Evolutionary conservation across 1,140 invertebrate species (phyloP), one percentile per base, ranked within the genome.

Genomic region (Leptestheria dahalacensis): DNA sequence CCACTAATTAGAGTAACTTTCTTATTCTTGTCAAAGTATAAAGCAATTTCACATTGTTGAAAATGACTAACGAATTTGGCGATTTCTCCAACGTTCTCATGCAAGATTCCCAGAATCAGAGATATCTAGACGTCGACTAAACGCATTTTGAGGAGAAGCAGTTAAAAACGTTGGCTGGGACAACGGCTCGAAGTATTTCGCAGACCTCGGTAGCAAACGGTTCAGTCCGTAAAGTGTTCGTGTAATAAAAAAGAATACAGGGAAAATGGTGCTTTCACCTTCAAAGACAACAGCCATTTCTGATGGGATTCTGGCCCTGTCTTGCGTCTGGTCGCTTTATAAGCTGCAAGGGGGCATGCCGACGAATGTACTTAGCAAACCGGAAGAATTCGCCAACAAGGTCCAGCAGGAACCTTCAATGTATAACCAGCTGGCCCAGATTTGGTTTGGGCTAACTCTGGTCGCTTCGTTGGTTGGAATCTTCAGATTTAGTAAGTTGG

Each of bases 401-500:
- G 41, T 49, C 6, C 53, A 41, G 33, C 26, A 41, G 11, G 20
- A 26, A 3, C 53, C 53, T 46, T 56, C 53, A 20, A 56, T 28
- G 53, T 53, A 33, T 49, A 29, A 52, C 20, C 26, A 55, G 3
- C 52, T 60, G 28, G 58, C 58, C 25, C 26, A 24, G n/a, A 41
- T 52, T 28, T 60, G 58, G 58, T 60, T 60, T 21, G 18, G 29
- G 12, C 48, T 60, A 9, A 52, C 58, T 12, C 29, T 60, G 15
- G 49, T 49, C 21, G 58, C 58, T 10, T 60, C 49, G 9, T 1
- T 52, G 23, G 2, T 60, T 0, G 58, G 58, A 25, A 25, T 15
- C 58, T 60, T 60, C 26, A n/a, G 58, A 28, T 60, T 60, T 49
- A 53, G 58, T 60, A 60, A 60, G 48, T 25, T 48, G 26, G 15